phyloP scores from a whole-genome alignment of 2,113 vertebrate species.

The Himantopus leucocephalus region DNA sequence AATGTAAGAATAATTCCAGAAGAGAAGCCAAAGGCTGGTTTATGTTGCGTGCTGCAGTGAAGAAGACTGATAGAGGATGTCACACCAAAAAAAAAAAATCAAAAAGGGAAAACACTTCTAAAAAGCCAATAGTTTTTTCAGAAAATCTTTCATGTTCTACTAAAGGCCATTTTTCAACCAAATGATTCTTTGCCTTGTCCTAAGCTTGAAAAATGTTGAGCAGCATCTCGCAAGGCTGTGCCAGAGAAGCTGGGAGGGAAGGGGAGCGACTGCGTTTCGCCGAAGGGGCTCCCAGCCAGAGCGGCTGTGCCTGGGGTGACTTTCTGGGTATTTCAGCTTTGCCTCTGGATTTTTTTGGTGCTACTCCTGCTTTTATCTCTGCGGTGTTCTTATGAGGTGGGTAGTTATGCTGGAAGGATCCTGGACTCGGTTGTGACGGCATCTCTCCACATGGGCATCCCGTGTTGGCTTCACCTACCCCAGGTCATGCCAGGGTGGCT shows the following conservation, averaged over 20 bases:
- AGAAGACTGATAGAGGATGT: neutral
- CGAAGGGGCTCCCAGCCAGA: neutral
- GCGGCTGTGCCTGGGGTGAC: neutral
- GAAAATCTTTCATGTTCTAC: conserved; percentile 20
- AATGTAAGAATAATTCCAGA: neutral
- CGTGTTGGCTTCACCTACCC: neutral
- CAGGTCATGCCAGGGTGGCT: neutral
- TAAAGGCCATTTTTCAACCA: conserved; percentile 41
- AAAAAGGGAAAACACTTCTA: neutral
- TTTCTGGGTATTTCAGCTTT: neutral
- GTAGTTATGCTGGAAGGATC: neutral
- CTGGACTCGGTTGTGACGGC: neutral
- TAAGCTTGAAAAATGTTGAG: conserved; percentile 25
- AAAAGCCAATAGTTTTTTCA: conserved; percentile 51
- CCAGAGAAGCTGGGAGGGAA: neutral
- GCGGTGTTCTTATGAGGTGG: neutral
- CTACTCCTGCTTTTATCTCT: neutral
- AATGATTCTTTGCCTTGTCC: conserved; percentile 7
- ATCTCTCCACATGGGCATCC: neutral
- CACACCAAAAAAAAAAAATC: neutral
- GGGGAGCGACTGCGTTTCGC: fast-evolving
- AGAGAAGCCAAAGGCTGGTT: neutral
- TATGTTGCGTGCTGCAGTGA: neutral
- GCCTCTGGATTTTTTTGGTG: neutral
- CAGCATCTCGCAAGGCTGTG: neutral